Percentiles rank a stretch among this genome's conserved stretches.
Evolutionary conservation across 2,113 vertebrate species (phyloP).

Genomic region (Morone saxatilis): DNA sequence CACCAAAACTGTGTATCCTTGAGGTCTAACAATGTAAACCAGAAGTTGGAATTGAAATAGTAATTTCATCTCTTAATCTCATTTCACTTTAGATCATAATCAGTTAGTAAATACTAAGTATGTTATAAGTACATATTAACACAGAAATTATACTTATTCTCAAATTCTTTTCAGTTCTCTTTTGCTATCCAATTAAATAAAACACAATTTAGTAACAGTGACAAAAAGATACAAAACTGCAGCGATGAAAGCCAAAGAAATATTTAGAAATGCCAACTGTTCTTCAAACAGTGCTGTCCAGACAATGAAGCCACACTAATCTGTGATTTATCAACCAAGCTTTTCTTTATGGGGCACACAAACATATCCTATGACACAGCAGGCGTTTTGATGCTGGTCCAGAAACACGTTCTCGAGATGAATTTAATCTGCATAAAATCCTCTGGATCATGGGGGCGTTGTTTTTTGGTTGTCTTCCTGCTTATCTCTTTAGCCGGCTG

Average conservation of each 20-base stretch:
- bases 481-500: constrained; percentile 34
- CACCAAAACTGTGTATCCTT: too few relatives aligned
- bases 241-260: background rate
- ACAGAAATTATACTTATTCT: background rate
- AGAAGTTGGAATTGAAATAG: background rate
- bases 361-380: constrained; percentile 13
- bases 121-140: background rate
- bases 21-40: too few relatives aligned
- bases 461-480: constrained; percentile 36
- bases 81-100: too few relatives aligned
- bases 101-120: too few relatives aligned
- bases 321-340: constrained; percentile 10
- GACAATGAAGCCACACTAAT: constrained; percentile 23
- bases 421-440: constrained; percentile 65
- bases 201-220: background rate
- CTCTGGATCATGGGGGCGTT: constrained; percentile 18
- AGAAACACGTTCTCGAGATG: constrained; percentile 32
- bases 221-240: constrained; percentile 2
- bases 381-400: constrained; percentile 23
- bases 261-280: background rate
- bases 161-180: background rate
- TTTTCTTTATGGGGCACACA: background rate
- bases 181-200: background rate
- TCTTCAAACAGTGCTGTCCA: background rate
- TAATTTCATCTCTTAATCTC: too few relatives aligned